phyloP scores from a whole-genome alignment of 1,140 invertebrate genomes.

The Palaemon carinicauda region DNA sequence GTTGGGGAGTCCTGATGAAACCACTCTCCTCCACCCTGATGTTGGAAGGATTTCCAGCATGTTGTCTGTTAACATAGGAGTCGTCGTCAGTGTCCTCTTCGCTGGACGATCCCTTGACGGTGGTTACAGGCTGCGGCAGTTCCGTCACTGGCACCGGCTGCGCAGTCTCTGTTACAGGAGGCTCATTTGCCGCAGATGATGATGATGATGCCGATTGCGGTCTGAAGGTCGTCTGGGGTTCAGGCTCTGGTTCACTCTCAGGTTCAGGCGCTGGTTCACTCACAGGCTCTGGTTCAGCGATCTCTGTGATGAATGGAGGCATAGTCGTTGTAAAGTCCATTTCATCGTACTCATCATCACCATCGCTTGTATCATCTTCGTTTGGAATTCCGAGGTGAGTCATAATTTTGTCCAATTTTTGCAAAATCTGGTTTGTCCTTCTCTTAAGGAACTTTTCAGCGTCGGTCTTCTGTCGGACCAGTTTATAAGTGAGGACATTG shows the following conservation, averaged over 20 bases:
- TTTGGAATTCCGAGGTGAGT: neutral
- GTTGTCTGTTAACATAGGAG: neutral
- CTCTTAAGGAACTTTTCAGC: conserved; percentile 14
- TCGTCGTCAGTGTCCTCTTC: conserved; percentile 3
- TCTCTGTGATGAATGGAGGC: neutral
- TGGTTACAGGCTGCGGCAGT: neutral
- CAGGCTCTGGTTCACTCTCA: neutral
- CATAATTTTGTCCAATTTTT: conserved; percentile 10
- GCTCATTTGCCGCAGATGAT: neutral
- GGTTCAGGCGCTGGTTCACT: neutral
- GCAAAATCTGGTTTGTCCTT: neutral
- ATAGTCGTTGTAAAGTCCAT: neutral
- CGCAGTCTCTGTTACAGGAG: too few species aligned
- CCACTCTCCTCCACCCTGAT: neutral
- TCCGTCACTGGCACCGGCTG: too few species aligned
- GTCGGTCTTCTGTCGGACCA: neutral
- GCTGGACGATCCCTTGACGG: neutral
- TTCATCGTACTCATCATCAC: neutral
- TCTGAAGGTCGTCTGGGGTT: neutral
- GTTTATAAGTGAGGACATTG: conserved; percentile 18
- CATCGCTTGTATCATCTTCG: neutral
- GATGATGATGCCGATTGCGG: neutral
- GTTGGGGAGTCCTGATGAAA: neutral
- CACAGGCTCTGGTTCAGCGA: neutral
- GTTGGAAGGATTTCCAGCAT: neutral